These are phyloP conservation scores for Dryococelus australis DNA, from an alignment of 2,888 invertebrate species.

Conservation along the genomic window DNA sequence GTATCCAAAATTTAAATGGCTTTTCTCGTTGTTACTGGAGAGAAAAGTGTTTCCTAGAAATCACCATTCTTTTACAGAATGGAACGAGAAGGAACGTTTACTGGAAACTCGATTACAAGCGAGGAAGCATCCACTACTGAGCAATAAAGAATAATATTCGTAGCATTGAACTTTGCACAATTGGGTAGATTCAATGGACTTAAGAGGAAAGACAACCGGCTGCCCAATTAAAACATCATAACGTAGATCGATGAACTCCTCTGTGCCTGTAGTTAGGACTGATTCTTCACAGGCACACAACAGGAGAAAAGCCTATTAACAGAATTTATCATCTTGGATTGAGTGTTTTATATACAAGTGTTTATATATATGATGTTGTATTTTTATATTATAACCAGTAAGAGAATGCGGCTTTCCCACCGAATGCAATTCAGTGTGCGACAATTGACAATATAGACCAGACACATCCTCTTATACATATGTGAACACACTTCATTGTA, in stretches of 20 bases:
- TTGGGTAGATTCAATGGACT: not conserved
- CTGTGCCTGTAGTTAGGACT: not conserved
- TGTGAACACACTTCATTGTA: slow-evolving; percentile 23
- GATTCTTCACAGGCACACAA: not conserved
- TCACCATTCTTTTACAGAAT: not conserved
- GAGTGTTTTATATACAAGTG: not conserved
- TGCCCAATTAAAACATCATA: not conserved
- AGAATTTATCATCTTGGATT: slow-evolving; percentile 2
- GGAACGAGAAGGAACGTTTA: not conserved
- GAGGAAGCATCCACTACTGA: not conserved
- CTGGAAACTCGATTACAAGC: not conserved
- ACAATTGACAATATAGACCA: slow-evolving; percentile 31
- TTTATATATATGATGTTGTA: not conserved
- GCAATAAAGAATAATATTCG: not conserved
- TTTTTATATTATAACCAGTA: slow-evolving; percentile 1
- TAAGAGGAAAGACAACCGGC: not conserved
- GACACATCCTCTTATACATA: slow-evolving; percentile 29
- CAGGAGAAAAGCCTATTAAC: not conserved
- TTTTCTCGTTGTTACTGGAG: not conserved
- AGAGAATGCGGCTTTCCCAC: not conserved
- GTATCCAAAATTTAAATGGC: not conserved
- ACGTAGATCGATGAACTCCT: not conserved
- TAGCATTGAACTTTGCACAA: not conserved
- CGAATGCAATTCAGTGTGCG: slow-evolving; percentile 18
- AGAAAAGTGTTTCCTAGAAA: slow-evolving; percentile 4